phyloP scores from a whole-genome alignment of 2,797 vertebrate species.

The Rhynchonycteris naso region DNA sequence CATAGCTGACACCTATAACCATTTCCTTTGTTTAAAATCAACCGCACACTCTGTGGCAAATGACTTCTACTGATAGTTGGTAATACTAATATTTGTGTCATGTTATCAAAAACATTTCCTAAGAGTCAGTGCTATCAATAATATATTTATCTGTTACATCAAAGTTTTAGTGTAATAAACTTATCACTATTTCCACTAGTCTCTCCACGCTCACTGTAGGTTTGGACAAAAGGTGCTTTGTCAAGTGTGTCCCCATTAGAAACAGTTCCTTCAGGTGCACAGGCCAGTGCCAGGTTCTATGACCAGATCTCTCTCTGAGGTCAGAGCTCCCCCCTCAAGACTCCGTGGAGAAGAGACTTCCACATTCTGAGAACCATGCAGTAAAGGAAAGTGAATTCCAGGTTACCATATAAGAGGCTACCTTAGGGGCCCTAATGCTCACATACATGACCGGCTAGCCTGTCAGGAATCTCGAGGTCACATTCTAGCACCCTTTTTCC shows the following conservation, averaged over 20 bases:
- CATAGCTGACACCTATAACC: conserved; percentile 44
- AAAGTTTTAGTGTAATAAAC: conserved; percentile 87
- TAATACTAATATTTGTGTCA: conserved; percentile 84
- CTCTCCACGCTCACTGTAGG: conserved; percentile 81
- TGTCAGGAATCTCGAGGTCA: background rate
- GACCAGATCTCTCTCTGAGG: background rate
- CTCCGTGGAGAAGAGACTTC: background rate
- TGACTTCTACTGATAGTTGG: conserved; percentile 74
- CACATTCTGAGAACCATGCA: background rate
- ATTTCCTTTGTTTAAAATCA: conserved; percentile 78
- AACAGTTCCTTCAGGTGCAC: conserved; percentile 79
- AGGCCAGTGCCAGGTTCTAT: conserved; percentile 51
- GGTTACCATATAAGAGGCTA: background rate
- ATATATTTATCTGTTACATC: conserved; percentile 84
- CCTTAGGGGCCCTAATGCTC: background rate
- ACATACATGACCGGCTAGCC: background rate
- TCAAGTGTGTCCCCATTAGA: conserved; percentile 26
- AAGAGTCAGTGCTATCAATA: conserved; percentile 79
- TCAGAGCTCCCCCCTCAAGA: background rate
- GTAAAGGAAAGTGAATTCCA: background rate
- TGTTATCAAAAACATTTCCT: conserved; percentile 84
- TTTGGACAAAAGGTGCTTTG: conserved; percentile 78
- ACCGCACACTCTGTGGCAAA: conserved; percentile 83
- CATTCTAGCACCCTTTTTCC: background rate
- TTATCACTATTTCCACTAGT: conserved; percentile 87